Conservation (phyloP, 2,797 vertebrate genomes). For the Sebastes cheni region DNA sequence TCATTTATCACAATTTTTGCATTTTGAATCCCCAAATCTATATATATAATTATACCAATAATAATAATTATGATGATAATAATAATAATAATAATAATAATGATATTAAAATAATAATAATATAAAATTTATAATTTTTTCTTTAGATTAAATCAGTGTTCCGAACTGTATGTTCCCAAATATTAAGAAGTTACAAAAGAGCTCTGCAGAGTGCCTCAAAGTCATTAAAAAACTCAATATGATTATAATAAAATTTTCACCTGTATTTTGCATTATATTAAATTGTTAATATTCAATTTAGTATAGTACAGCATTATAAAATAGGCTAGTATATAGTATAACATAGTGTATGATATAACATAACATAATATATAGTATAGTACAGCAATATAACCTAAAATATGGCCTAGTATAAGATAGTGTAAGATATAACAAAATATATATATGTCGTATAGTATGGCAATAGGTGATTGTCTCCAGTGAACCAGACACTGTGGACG, state of each 20-base stretch:
- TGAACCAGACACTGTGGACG: too few relatives aligned
- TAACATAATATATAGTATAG: background rate
- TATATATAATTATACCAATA: rapidly evolving
- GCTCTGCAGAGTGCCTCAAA: background rate
- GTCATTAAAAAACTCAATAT: background rate
- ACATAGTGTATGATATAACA: too few relatives aligned
- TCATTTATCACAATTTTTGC: background rate
- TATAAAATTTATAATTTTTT: background rate
- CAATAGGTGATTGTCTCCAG: background rate
- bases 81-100: too few relatives aligned
- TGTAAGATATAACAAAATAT: too few relatives aligned
- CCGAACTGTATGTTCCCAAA: background rate
- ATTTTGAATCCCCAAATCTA: background rate
- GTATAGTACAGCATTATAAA: too few relatives aligned
- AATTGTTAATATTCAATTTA: background rate
- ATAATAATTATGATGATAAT: too few relatives aligned
- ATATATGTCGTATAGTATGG: too few relatives aligned
- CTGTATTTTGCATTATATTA: background rate
- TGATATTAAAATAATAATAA: background rate
- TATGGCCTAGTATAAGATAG: too few relatives aligned
- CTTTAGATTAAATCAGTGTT: background rate
- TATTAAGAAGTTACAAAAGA: background rate
- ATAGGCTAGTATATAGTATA: too few relatives aligned
- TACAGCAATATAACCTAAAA: too few relatives aligned
- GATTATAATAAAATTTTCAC: too few relatives aligned